Evolutionary conservation across 2,113 vertebrate genomes (phyloP).

Genomic region (Dendrocopos noguchii): DNA sequence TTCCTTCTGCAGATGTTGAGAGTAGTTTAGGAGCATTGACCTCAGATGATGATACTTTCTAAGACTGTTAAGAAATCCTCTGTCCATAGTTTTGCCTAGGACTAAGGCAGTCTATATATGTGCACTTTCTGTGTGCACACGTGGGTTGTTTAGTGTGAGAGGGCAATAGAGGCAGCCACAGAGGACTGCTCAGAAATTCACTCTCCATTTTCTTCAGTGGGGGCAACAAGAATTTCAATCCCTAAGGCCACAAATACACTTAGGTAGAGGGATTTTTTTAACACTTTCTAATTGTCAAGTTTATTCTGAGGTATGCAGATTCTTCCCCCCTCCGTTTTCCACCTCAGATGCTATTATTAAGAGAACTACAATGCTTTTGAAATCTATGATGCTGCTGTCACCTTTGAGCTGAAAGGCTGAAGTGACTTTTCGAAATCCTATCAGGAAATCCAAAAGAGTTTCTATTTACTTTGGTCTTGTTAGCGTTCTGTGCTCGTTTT

Average conservation of each 20-base stretch:
- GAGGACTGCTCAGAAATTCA: too few species aligned
- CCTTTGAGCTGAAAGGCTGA: background rate
- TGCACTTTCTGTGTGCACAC: accelerated
- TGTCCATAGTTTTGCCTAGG: background rate
- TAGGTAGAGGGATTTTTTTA: background rate
- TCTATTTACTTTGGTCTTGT: background rate
- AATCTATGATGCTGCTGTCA: background rate
- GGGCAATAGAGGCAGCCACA: background rate
- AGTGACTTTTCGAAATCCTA: background rate
- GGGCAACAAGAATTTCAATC: background rate
- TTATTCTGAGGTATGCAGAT: background rate
- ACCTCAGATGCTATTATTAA: background rate
- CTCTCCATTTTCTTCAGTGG: background rate
- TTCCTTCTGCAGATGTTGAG: background rate
- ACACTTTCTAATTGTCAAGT: background rate
- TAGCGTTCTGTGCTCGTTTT: background rate
- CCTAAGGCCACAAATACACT: background rate
- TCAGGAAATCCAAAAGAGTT: background rate
- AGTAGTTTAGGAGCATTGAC: background rate
- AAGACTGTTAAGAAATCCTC: background rate
- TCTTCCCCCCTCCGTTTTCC: background rate
- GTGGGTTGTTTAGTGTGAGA: background rate
- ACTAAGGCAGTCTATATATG: background rate
- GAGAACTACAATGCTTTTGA: background rate
- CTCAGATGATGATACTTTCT: background rate